Evolutionary conservation across 2,113 vertebrate genomes (phyloP).

Genomic region (Helogale parvula): DNA sequence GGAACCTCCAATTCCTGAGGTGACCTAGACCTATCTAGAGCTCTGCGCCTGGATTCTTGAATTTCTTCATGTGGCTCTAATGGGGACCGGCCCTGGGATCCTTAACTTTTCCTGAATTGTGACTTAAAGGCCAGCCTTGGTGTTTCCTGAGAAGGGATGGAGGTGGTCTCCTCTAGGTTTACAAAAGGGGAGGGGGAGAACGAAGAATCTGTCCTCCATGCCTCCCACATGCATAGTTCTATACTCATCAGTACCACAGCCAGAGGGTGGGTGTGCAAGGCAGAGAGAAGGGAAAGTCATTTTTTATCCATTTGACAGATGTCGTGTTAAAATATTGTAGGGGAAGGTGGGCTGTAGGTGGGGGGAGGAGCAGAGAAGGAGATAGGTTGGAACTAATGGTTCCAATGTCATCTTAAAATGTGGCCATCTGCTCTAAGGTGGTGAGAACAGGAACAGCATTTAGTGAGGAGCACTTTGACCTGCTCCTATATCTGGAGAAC

Average conservation of each 20-base stretch:
- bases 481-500: slow-evolving; percentile 6
- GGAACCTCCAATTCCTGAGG: background rate
- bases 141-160: background rate
- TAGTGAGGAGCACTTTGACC: slow-evolving; percentile 33
- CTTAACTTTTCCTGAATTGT: slow-evolving; percentile 45
- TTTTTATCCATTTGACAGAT: slow-evolving; percentile 77
- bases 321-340: slow-evolving; percentile 65
- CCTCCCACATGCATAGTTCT: slow-evolving; percentile 62
- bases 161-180: slow-evolving; percentile 20
- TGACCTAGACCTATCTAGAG: background rate
- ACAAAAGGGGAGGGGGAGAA: slow-evolving; percentile 60
- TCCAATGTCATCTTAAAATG: slow-evolving; percentile 56
- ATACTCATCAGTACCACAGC: slow-evolving; percentile 67
- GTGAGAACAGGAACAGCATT: slow-evolving; percentile 42
- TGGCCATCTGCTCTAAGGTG: slow-evolving; percentile 59
- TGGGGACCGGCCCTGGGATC: background rate
- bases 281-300: slow-evolving; percentile 56
- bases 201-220: slow-evolving; percentile 67
- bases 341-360: slow-evolving; percentile 36
- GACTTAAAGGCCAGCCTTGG: slow-evolving; percentile 24
- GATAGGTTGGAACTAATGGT: slow-evolving; percentile 59
- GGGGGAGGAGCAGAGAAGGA: background rate
- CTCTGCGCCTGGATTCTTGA: background rate
- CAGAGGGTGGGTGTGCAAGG: slow-evolving; percentile 71
- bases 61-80: slow-evolving; percentile 29